Evolutionary conservation across 2,888 invertebrate genomes (phyloP), one percentile per base, ranked within the genome.

Genomic region (Hoplodrina blanda): DNA sequence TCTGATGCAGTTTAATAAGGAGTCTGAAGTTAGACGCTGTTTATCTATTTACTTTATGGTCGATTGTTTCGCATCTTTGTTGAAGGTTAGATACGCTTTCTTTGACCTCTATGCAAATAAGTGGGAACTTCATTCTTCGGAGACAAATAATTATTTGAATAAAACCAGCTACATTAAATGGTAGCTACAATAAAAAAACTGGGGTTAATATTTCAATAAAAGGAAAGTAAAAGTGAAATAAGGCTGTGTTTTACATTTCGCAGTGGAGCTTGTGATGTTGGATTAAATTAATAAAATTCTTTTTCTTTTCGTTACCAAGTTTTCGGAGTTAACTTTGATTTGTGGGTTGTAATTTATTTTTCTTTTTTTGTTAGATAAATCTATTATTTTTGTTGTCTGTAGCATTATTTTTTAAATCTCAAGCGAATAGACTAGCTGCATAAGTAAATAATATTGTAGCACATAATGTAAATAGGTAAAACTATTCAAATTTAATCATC

Each of bases 101-200:
- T 81, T 75, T 84, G 80, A 83, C 88, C 88, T 89, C 81, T 85
- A 87, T 72, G 55, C 55, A 60, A 65, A 71, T 63, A 55, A n/a
- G 56, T 57, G 49, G 52, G 17, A 10, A 30, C 15, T 49, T 30
- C 30, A 11, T 37, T 46, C 20, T 49, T 62, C 13, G 57, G 59
- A 7, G 33, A 50, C 8, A 13, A 73, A 55, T 60, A 71, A 25
- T 41, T 33, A 19, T 6, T 19, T 11, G 1, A 41, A 52, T 30
- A 15, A 41, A 30, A 56, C 20, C n/a, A 46, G 52, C 20, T 57
- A n/a, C 41, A n/a, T 50, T 11, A 56, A 37, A 72, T 56, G 44
- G 44, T 37, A 55, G n/a, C 10, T 37, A 2, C 30, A 19, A 53
- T 66, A 59, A 63, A 11, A 30, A 25, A 17, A 10, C 49, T 61